phyloP scores from a whole-genome alignment of 2,113 vertebrate species.

The Orycteropus afer region DNA sequence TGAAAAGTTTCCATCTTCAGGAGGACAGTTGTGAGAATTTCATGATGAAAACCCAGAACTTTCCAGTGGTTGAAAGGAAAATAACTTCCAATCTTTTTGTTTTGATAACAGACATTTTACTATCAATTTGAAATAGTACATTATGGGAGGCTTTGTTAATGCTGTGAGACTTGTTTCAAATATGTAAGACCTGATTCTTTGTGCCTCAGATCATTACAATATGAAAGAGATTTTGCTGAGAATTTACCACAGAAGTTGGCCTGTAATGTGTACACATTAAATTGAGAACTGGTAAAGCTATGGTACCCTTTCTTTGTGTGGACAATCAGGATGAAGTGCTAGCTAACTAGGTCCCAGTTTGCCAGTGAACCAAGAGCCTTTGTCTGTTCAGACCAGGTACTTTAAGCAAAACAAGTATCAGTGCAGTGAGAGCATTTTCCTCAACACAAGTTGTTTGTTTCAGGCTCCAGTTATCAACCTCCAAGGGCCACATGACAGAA shows the following conservation, averaged over 20 bases:
- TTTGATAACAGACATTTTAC: slow-evolving; percentile 9
- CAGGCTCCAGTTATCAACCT: not conserved
- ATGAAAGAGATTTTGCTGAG: not conserved
- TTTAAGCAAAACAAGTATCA: not conserved
- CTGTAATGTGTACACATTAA: fast-evolving
- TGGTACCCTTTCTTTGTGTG: not conserved
- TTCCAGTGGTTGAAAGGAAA: not conserved
- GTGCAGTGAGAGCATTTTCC: not conserved
- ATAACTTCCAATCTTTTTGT: not conserved
- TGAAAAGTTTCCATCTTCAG: not conserved
- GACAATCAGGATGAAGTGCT: not conserved
- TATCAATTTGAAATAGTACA: not conserved
- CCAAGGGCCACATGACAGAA: not conserved
- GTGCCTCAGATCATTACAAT: not conserved
- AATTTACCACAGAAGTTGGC: not conserved
- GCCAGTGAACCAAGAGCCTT: not conserved
- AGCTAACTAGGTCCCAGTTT: not conserved
- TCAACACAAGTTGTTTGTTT: not conserved
- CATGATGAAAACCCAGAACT: not conserved
- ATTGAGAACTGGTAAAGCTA: not conserved
- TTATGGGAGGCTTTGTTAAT: not conserved
- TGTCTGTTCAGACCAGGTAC: not conserved
- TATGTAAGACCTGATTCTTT: not conserved
- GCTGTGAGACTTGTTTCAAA: not conserved
- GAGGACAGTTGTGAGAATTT: not conserved